Evolutionary conservation across 2,797 vertebrate species (phyloP), one percentile per base, ranked within the genome.

Genomic region (Xiphorhynchus erythropygius): DNA sequence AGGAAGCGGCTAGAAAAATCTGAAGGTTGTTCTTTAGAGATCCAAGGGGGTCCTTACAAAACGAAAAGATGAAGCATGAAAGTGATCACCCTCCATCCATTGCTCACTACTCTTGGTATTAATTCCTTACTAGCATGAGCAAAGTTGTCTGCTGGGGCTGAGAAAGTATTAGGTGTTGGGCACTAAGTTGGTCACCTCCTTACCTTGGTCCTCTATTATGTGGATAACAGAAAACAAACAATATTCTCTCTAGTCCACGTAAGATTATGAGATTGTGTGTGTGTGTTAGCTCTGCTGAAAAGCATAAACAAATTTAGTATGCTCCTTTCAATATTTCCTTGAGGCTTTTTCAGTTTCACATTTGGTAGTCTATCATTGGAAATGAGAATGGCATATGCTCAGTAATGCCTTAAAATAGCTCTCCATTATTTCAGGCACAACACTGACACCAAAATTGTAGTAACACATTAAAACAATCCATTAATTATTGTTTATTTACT

Each of bases 401-500:
- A 60, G 28, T 76, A 94, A 71, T 55, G 70, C 13, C 22, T 89
- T 67, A 74, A 87, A 87, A 81, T 25, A 55, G 4, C 25, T 77
- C 33, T 67, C 37, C 22, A 17, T 59, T 81, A 68, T 49, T 85
- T 57, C 76, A 71, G 59, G 16, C 27, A 5, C 39, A 62, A 64
- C 25, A 22, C 33, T 73, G n/a, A 50, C 57, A 87, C 55, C 22
- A 59, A 84, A 87, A 86, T 21, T 81, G 21, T 60, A 84, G 59
- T 49, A 89, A 89, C 56, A 27, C 37, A 75, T 85, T 87, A 83
- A 89, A 93, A 27, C 18, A 75, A 91, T 37, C 39, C 14, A 88
- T 84, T 88, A 78, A 92, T 93, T 93, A 69, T 86, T 91, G 57
- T 75, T 91, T 89, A 87, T 78, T 91, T 55, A 79, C 50, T 84